phyloP scores from a whole-genome alignment of 2,797 vertebrate species.

The Coreius guichenoti region DNA sequence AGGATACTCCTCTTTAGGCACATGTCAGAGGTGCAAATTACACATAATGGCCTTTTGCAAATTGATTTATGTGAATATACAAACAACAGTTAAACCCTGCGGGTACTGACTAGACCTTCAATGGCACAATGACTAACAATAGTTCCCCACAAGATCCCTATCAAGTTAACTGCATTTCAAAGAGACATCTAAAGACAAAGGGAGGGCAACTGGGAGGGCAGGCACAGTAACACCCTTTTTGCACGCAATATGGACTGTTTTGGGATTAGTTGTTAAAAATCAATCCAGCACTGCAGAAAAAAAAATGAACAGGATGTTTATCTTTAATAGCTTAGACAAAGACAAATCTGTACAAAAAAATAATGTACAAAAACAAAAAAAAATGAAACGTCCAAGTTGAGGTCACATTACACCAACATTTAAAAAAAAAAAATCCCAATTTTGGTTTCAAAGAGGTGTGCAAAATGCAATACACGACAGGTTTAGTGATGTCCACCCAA shows the following conservation, averaged over 20 bases:
- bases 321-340: neutral
- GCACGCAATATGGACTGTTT: neutral
- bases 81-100: slow-evolving; percentile 45
- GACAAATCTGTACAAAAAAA: neutral
- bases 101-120: slow-evolving; percentile 35
- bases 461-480: neutral
- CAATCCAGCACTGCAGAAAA: neutral
- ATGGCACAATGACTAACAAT: slow-evolving; percentile 39
- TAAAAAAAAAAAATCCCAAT: neutral
- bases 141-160: slow-evolving; percentile 34
- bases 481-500: neutral
- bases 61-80: slow-evolving; percentile 66
- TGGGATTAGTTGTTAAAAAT: neutral
- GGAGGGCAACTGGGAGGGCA: neutral
- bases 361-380: too few species aligned
- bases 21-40: slow-evolving; percentile 60
- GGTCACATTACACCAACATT: neutral
- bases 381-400: neutral
- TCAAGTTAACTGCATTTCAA: slow-evolving; percentile 51
- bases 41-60: slow-evolving; percentile 51
- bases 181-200: slow-evolving; percentile 28
- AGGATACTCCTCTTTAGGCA: slow-evolving; percentile 40
- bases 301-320: neutral
- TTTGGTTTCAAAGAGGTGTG: neutral
- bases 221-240: neutral